Base-by-base conservation (phyloP, 2,113 vertebrate species). In the Caranx ignobilis region DNA sequence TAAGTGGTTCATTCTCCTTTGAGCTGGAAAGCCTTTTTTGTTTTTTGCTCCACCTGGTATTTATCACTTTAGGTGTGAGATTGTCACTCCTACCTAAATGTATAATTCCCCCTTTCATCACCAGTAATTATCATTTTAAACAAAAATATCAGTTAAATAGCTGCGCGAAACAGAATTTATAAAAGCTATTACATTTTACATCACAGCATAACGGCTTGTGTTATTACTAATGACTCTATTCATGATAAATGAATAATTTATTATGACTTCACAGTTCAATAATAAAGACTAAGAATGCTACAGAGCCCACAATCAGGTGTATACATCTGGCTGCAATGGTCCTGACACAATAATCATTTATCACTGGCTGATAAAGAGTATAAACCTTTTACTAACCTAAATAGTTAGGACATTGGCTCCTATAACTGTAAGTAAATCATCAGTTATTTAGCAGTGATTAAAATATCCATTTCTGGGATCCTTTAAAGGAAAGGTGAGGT, bases 1-100 rank as follows among this genome's bases (percentile, higher is more conserved):
- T 81, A 71, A 75, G 65, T 43, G 12, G 47, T 75, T 89, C 55
- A 83, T 85, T 85, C 56, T 79, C 56, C 68, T 77, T 70, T 82
- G 74, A 84, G 71, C 68, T 77, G 56, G 69, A 84, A 83, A 77
- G 82, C 43, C 9, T 1, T 2, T 4, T 67, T 72, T 66, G 26
- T 26, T 26, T 37, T 61, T 11, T 12, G 1, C 13, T 71, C 11
- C n/a, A 64, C 16, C 64, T 78, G 61, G 26, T 81, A n/a, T 31
- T 55, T 52, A 15, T 13, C 47, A 48, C 59, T 75, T 65, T 39
- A 34, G 11, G 69, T 52, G 2, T 75, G 43, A 59, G 7, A 8
- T 55, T 16, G 2, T 55, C 35, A 37, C 19, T 34, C 19, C 35
- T 39, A 0, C 19, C 18, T 67, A 60, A 59, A 54, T 59, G 37